A percentile compares a stretch with the other conserved stretches of the same genome.
phyloP scores from a whole-genome alignment of 2,797 vertebrate genomes.

The Acanthopagrus latus region DNA sequence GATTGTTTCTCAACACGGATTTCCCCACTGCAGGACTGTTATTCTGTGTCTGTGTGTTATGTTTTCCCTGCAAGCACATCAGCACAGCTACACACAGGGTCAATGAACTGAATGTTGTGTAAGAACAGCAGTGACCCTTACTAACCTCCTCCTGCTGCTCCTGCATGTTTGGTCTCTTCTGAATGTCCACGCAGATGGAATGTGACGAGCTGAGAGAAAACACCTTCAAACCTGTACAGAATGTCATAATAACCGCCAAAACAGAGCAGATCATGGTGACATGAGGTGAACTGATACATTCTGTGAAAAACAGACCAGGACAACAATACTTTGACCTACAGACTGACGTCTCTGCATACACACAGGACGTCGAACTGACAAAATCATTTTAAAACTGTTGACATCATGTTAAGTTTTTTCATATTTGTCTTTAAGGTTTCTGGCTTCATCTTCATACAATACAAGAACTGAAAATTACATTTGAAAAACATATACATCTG shows the following conservation, averaged over 20 bases:
- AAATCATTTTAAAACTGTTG: background rate
- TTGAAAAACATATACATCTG: background rate
- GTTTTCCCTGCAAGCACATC: slow-evolving; percentile 53
- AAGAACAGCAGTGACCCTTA: slow-evolving; percentile 66
- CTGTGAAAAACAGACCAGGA: slow-evolving; percentile 52
- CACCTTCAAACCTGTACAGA: slow-evolving; percentile 39
- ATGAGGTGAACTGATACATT: slow-evolving; percentile 27
- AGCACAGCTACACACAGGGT: slow-evolving; percentile 52
- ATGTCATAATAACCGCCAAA: slow-evolving; percentile 61
- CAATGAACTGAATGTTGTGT: slow-evolving; percentile 77
- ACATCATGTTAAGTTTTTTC: slow-evolving; percentile 11
- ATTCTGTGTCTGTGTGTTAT: slow-evolving; percentile 43
- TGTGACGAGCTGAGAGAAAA: slow-evolving; percentile 62
- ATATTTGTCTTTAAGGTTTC: background rate
- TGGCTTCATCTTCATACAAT: background rate
- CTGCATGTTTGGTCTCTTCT: slow-evolving; percentile 63
- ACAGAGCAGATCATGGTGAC: slow-evolving; percentile 26
- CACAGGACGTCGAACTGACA: background rate
- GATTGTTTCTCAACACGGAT: slow-evolving; percentile 61
- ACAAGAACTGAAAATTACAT: background rate
- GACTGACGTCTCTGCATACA: background rate
- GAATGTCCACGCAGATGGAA: slow-evolving; percentile 63
- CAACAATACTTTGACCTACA: slow-evolving; percentile 2
- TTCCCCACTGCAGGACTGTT: slow-evolving; percentile 62
- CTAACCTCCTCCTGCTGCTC: slow-evolving; percentile 47